phyloP scores from a whole-genome alignment of 2,888 invertebrate species.

The Scaptomyza tumidula region DNA sequence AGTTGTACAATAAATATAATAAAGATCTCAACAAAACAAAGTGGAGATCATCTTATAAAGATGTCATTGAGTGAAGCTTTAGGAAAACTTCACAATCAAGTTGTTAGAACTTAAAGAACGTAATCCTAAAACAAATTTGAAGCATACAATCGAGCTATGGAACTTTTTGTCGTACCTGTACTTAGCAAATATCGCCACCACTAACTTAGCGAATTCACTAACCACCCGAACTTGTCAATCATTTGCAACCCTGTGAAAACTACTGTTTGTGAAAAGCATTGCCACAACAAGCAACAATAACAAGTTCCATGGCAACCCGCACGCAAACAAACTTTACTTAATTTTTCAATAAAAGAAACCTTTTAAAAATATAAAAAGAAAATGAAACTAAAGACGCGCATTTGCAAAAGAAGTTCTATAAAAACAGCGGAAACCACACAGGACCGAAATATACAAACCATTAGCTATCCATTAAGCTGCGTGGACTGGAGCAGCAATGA shows the following conservation, averaged over 20 bases:
- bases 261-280: not conserved
- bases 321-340: not conserved
- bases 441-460: constrained; percentile 36
- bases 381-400: constrained; percentile 93
- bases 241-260: constrained; percentile 33
- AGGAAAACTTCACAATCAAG: too few relatives aligned
- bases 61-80: not conserved
- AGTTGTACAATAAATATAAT: constrained; percentile 40
- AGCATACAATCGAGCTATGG: too few relatives aligned
- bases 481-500: constrained; percentile 97
- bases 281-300: constrained; percentile 1
- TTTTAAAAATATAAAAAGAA: constrained; percentile 12
- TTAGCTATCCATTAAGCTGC: constrained; percentile 91
- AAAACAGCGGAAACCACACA: constrained; percentile 47
- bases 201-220: constrained; percentile 26
- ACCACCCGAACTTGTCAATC: constrained; percentile 6
- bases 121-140: too few relatives aligned
- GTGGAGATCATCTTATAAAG: constrained; percentile 4
- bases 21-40: constrained; percentile 16
- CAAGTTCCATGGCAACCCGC: constrained; percentile 43
- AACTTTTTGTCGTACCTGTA: too few relatives aligned
- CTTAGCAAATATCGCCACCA: constrained; percentile 33
- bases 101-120: too few relatives aligned
- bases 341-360: not conserved
- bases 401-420: constrained; percentile 90